These are phyloP conservation scores for Leucophenga varia DNA, from an alignment of 1,140 invertebrate species.

Conservation along the genomic window DNA sequence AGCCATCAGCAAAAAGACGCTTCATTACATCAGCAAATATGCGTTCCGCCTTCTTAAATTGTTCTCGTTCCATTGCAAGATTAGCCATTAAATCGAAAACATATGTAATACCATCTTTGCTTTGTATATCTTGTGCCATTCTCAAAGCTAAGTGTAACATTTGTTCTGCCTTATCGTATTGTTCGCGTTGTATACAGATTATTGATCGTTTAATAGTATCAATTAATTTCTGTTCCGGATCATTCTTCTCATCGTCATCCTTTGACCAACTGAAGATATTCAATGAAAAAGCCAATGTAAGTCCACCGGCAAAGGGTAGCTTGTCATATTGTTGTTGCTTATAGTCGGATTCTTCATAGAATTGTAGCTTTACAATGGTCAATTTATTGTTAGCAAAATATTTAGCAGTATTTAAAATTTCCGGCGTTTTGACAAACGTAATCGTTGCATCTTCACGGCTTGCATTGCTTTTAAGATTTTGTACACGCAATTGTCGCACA, in stretches of 20 bases:
- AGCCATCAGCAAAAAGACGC: constrained; percentile 69
- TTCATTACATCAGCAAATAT: constrained; percentile 81
- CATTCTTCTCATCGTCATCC: constrained; percentile 57
- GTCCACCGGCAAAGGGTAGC: too few relatives aligned
- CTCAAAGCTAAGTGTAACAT: constrained; percentile 80
- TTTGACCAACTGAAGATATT: constrained; percentile 28
- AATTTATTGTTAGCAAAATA: too few relatives aligned
- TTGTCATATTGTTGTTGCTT: too few relatives aligned
- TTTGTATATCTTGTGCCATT: constrained; percentile 76
- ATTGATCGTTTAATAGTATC: constrained; percentile 73
- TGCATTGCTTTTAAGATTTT: too few relatives aligned
- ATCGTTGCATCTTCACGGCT: too few relatives aligned
- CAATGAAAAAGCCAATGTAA: constrained; percentile 16
- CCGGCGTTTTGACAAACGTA: too few relatives aligned
- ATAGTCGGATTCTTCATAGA: too few relatives aligned
- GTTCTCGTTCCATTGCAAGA: constrained; percentile 73
- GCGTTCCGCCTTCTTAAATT: constrained; percentile 80
- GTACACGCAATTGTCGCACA: too few relatives aligned
- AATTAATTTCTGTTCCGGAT: constrained; percentile 68
- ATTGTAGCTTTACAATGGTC: too few relatives aligned
- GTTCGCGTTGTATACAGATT: constrained; percentile 70
- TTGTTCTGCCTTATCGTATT: constrained; percentile 80
- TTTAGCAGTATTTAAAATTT: too few relatives aligned
- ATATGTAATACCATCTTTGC: constrained; percentile 77
- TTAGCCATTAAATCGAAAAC: constrained; percentile 91